Evolutionary conservation across 1,140 invertebrate species (phyloP).

Genomic region (Diprion similis): DNA sequence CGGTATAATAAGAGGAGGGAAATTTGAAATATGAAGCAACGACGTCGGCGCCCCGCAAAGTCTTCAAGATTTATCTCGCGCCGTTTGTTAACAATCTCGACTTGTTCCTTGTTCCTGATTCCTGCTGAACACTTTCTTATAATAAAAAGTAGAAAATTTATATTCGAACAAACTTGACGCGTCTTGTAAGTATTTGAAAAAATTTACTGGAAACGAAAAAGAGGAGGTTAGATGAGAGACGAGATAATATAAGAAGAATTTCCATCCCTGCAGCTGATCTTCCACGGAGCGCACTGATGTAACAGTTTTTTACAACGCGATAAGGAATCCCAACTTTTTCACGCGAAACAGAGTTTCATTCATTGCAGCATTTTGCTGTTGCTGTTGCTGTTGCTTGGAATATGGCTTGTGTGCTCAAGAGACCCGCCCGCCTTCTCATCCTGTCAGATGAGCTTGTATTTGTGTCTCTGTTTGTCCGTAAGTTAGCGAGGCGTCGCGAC

Average conservation of each 20-base stretch:
- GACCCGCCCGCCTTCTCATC: not conserved
- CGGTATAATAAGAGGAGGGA: not conserved
- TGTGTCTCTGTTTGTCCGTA: not conserved
- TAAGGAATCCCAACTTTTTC: not conserved
- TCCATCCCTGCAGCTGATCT: not conserved
- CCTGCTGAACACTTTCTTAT: not conserved
- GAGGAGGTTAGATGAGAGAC: not conserved
- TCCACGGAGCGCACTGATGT: too few relatives aligned
- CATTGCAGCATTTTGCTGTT: not conserved
- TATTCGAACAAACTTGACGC: not conserved
- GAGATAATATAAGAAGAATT: not conserved
- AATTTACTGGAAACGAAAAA: not conserved
- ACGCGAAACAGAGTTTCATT: conserved; percentile 4
- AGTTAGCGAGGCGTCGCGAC: too few relatives aligned
- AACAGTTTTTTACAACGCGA: not conserved
- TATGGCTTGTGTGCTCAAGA: too few relatives aligned
- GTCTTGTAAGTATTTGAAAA: not conserved
- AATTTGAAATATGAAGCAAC: not conserved
- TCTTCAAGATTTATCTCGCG: not conserved
- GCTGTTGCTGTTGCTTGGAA: too few relatives aligned
- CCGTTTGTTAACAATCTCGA: conserved; percentile 4
- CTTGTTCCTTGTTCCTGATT: not conserved
- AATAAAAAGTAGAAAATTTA: not conserved
- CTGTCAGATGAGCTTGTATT: not conserved
- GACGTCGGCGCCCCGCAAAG: not conserved